These are phyloP conservation scores for Theristus sp. DNA, from an alignment of 2,888 invertebrate genomes.

Conservation along the genomic window DNA sequence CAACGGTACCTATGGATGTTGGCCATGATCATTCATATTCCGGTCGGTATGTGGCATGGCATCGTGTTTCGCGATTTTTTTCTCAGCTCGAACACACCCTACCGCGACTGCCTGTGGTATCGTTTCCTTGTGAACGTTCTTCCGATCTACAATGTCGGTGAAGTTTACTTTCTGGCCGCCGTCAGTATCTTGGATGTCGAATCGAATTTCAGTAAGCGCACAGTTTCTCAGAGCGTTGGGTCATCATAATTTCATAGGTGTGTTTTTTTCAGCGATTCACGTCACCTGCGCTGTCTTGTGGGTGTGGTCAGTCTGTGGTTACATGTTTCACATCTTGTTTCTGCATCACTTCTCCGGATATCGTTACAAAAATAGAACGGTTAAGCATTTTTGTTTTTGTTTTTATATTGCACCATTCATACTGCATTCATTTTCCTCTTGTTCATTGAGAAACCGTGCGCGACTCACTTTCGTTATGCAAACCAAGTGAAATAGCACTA, in stretches of 20 bases:
- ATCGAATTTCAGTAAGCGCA: background rate
- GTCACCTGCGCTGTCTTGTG: background rate
- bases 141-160: background rate
- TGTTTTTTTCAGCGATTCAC: background rate
- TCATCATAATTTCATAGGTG: background rate
- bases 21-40: background rate
- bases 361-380: background rate
- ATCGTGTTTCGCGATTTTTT: background rate
- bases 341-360: background rate
- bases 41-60: background rate
- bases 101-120: background rate
- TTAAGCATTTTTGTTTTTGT: no score
- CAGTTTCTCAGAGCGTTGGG: background rate
- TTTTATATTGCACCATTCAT: no score
- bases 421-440: no score
- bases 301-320: background rate
- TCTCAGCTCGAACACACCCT: background rate
- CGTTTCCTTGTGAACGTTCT: background rate
- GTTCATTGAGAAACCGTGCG: no score
- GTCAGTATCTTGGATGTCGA: background rate
- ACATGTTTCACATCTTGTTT: background rate
- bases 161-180: background rate
- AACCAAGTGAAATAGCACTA: no score
- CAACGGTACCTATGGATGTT: background rate
- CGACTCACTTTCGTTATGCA: no score